Percentiles rank a stretch among this genome's conserved stretches.
These are phyloP conservation scores for Lerema accius DNA, from an alignment of 1,140 invertebrate genomes.

Conservation along the genomic window DNA sequence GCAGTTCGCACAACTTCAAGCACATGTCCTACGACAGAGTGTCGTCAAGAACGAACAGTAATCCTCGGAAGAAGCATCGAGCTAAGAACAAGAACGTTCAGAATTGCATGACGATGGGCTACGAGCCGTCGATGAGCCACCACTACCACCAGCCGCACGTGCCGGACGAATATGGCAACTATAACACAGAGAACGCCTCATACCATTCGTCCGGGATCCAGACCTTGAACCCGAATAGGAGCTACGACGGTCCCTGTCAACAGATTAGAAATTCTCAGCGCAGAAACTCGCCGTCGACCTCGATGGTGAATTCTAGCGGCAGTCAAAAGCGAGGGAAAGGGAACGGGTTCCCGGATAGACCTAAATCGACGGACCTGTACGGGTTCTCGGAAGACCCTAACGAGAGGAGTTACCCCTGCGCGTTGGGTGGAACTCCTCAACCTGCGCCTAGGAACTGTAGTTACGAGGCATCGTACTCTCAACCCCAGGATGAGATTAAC, in stretches of 20 bases:
- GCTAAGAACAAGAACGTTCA: slow-evolving; percentile 78
- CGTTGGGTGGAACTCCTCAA: slow-evolving; percentile 55
- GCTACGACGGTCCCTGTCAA: slow-evolving; percentile 66
- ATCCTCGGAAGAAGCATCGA: slow-evolving; percentile 78
- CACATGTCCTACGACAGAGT: slow-evolving; percentile 80
- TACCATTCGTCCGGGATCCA: slow-evolving; percentile 80
- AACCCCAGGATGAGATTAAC: slow-evolving; percentile 72
- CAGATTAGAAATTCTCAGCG: slow-evolving; percentile 71
- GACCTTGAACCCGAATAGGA: slow-evolving; percentile 77
- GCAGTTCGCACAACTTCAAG: slow-evolving; percentile 81
- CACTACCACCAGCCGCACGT: slow-evolving; percentile 80
- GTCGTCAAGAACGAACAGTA: slow-evolving; percentile 79
- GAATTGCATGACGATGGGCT: slow-evolving; percentile 81
- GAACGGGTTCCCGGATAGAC: slow-evolving; percentile 70
- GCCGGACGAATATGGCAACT: slow-evolving; percentile 76
- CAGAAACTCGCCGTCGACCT: slow-evolving; percentile 74
- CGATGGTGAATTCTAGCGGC: slow-evolving; percentile 74
- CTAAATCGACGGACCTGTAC: slow-evolving; percentile 83
- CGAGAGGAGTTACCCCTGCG: slow-evolving; percentile 72
- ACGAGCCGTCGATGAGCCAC: slow-evolving; percentile 71
- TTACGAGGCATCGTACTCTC: slow-evolving; percentile 75
- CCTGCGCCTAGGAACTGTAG: slow-evolving; percentile 65
- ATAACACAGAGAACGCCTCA: slow-evolving; percentile 77
- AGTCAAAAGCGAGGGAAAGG: slow-evolving; percentile 77
- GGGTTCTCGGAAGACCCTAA: slow-evolving; percentile 83